Evolutionary conservation across 2,797 vertebrate genomes (phyloP), one percentile per base, ranked within the genome.

Genomic region (Lycodopsis pacificus): DNA sequence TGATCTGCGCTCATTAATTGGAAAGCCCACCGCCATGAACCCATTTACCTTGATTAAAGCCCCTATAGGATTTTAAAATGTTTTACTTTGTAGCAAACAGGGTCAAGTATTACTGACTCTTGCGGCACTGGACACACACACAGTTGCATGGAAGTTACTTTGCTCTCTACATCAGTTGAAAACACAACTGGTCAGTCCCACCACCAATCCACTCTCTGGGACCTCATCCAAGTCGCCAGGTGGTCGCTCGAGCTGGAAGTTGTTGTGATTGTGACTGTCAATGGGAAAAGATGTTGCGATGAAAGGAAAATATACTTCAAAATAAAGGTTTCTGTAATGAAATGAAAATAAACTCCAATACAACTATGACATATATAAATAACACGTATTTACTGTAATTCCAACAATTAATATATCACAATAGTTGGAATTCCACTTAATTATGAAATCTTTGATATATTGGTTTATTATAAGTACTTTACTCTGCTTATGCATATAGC

Each of bases 1-100:
- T 85, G 56, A 77, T 82, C 42, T 34, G 64, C 30, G 19, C n/a
- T 32, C 27, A 38, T 75, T 58, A 76, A 69, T 65, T 77, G 57
- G 17, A 71, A 72, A 82, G 48, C 44, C 42, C 7, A 38, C 17
- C 20, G 61, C 36, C 40, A 74, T 25, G 57, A 38, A 76, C 72
- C 49, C 76, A 27, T 76, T 77, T 65, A 70, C 53, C 22, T 62
- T 36, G 30, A 77, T 77, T 57, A 53, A 82, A 76, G 51, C 5
- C 11, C 5, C 19, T 42, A 32, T 20, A 62, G 15, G 40, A 20
- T 44, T 48, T 64, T 7, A 62, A 40, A 5, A 32, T 58, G n/a
- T 40, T 27, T 44, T 4, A 58, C 49, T 38, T 58, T 51, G 46
- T 61, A 20, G 12, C 19, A 79, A 22, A 69, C 14, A 48, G 14